Base-by-base conservation (phyloP, 2,113 vertebrate genomes). In the Oxygymnocypris stewartii region DNA sequence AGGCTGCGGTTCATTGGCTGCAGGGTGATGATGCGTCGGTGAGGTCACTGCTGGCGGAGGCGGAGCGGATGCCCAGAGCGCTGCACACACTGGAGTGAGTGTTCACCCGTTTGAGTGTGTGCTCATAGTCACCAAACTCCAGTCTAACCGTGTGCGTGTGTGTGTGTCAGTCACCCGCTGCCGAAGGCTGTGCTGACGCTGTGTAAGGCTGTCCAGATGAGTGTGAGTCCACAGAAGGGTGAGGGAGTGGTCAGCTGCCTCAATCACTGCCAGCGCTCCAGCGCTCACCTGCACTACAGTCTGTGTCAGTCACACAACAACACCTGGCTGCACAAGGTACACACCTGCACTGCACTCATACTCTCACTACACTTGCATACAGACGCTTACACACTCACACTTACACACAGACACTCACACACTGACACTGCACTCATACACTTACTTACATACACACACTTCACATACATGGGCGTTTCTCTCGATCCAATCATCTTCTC, bases 151-250 rank as follows among this genome's bases (percentile, higher is more conserved):
- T 40, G 31, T 83, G 20, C 61, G 12, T 85, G 77, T 83, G 57
- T 88, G 40, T 83, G n/a, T 94, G 91, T 28, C 88, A 99, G 98
- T 89, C 97, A 96, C 85, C 94, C 96, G 7, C 92, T 99, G 87
- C 96, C 97, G 84, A 98, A 97, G 91, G 95, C 98, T 0, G 93
- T 97, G 88, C 94, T 97, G 89, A 94, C 96, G 0, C 82, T 96
- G 54, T 99, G 97, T 92, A 97, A 96, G 94, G 96, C 97, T 10
- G 96, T 99, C 88, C 97, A 99, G 74, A 91, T 95, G 88, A 97
- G 96, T 0, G 93, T 99, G 37, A 94, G 91, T 0, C 94, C 95
- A 31, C 96, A 97, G 92, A 99, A 98, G 91, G 95, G 93, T 0
- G 98, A 99, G 3, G 96, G 94, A 1, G 93, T 93, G 2, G 92